These are phyloP conservation scores for Agrilus cyanescens DNA, from an alignment of 2,888 invertebrate genomes.

Conservation along the genomic window DNA sequence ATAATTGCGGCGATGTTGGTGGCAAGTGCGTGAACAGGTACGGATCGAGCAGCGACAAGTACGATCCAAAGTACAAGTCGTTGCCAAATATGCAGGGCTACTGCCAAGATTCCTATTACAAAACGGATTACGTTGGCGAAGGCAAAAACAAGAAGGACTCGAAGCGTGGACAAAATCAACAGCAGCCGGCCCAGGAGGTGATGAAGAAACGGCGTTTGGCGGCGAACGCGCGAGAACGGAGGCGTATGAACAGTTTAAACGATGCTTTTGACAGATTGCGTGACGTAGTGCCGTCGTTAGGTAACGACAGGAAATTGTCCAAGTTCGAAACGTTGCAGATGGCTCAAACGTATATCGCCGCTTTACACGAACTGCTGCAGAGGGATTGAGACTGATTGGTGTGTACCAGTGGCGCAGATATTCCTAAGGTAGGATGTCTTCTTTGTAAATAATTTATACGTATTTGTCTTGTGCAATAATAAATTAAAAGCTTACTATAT, in stretches of 20 bases:
- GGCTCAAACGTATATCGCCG: constrained; percentile 64
- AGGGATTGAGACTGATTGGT: constrained; percentile 23
- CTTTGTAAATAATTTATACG: no score
- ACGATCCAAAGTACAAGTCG: constrained; percentile 21
- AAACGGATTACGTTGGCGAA: constrained; percentile 13
- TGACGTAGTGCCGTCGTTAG: constrained; percentile 57
- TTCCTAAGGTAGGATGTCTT: no score
- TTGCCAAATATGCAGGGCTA: constrained; percentile 18
- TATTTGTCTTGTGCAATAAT: no score
- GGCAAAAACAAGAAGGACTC: constrained; percentile 14
- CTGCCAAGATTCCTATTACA: constrained; percentile 23
- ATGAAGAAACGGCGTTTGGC: constrained; percentile 51
- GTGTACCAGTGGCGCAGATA: no score
- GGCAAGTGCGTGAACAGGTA: constrained; percentile 2
- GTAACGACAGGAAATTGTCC: constrained; percentile 57
- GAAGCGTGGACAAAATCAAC: constrained; percentile 12
- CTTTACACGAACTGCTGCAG: constrained; percentile 50
- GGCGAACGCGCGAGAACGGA: constrained; percentile 61
- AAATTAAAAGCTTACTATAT: no score
- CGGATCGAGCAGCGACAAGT: constrained; percentile 11
- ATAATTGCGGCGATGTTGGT: constrained; percentile 2
- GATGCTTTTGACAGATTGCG: constrained; percentile 59
- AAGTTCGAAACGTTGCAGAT: constrained; percentile 68
- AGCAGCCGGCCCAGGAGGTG: constrained; percentile 28
- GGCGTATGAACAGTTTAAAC: constrained; percentile 62